A percentile compares a stretch with the other conserved stretches of the same genome.
Evolutionary conservation across 2,113 vertebrate species (phyloP).

Genomic region (rat (Rattus norvegicus)): GRCr8 NC_086025.1:128437001-128437500

Average conservation of each 20-base stretch:
- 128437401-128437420: slow-evolving; percentile 30
- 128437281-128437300: slow-evolving; percentile 98
- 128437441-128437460: slow-evolving; percentile 54
- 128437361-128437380: slow-evolving; percentile 93
- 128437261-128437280: slow-evolving; percentile 76
- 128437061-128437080: background rate
- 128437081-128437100: background rate
- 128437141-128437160: background rate
- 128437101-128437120: background rate
- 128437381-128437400: slow-evolving; percentile 92
- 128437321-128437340: slow-evolving; percentile 88
- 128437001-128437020: background rate
- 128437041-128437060: background rate
- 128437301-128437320: slow-evolving; percentile 94
- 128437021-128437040: background rate
- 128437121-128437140: background rate
- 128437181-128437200: background rate
- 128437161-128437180: background rate
- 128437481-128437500: background rate
- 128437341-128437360: slow-evolving; percentile 92
- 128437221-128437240: background rate
- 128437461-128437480: slow-evolving; percentile 63
- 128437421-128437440: slow-evolving; percentile 35
- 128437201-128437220: background rate
- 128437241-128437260: background rate